Percentiles rank a stretch among this genome's conserved stretches.
These are phyloP conservation scores for Rhea americana DNA, from an alignment of 2,113 vertebrate species.

Conservation along the genomic window DNA sequence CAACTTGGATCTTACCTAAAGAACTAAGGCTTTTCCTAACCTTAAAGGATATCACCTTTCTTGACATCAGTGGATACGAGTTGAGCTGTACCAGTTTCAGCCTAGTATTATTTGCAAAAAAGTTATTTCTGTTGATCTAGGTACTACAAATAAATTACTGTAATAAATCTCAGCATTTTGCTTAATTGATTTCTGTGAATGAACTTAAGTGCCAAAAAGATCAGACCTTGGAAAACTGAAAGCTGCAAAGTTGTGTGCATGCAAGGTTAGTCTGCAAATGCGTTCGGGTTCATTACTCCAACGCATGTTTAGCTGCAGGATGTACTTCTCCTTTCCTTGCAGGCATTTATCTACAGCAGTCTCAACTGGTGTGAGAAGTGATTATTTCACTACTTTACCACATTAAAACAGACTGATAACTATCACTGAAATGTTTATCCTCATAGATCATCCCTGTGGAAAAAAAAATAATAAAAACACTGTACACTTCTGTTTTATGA, in stretches of 20 bases:
- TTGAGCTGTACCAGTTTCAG: neutral
- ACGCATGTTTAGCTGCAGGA: fast-evolving
- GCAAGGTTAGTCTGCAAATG: neutral
- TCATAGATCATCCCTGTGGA: neutral
- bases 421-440: neutral
- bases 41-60: neutral
- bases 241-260: fast-evolving
- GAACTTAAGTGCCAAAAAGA: neutral
- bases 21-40: neutral
- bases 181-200: neutral
- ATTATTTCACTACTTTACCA: neutral
- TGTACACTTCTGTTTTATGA: neutral
- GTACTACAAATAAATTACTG: neutral
- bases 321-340: neutral
- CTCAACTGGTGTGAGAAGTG: neutral
- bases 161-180: neutral
- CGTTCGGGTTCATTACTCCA: fast-evolving
- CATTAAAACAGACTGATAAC: neutral
- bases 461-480: neutral
- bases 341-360: neutral
- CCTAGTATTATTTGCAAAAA: neutral
- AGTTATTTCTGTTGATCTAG: neutral
- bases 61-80: neutral
- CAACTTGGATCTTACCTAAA: neutral
- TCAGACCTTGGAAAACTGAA: neutral